A percentile compares a stretch with the other conserved stretches of the same genome.
Conservation (phyloP, 2,113 vertebrate genomes). For the Ploceus nigricollis region DNA sequence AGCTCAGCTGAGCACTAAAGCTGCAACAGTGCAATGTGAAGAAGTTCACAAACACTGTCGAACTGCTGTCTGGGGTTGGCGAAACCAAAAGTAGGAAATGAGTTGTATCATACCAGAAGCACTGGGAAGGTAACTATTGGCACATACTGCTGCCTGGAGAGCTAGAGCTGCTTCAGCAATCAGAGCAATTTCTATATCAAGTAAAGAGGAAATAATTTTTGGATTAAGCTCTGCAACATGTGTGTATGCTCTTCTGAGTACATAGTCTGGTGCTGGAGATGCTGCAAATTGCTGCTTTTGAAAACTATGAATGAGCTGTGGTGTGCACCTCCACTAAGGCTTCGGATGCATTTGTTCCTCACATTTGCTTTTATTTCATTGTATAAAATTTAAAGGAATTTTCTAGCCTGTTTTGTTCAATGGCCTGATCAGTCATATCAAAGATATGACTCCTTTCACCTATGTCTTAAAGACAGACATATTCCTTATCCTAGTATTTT, state of each 20-base stretch:
- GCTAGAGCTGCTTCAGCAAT: not conserved
- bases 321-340: not conserved
- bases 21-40: not conserved
- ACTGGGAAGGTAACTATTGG: not conserved
- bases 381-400: not conserved
- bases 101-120: not conserved
- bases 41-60: not conserved
- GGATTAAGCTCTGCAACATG: not conserved
- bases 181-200: not conserved
- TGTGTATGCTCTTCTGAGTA: not conserved
- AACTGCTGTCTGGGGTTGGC: not conserved
- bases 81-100: not conserved
- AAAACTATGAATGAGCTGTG: not conserved
- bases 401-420: not conserved
- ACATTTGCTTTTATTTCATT: not conserved
- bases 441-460: not conserved
- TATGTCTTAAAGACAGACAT: not conserved
- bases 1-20: not conserved
- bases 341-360: not conserved
- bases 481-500: not conserved
- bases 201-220: constrained; percentile 15
- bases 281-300: not conserved
- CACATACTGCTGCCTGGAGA: not conserved
- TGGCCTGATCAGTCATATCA: not conserved
- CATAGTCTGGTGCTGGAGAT: not conserved